These are phyloP conservation scores for Telenomus remus DNA, from an alignment of 1,140 invertebrate genomes.

Conservation along the genomic window DNA sequence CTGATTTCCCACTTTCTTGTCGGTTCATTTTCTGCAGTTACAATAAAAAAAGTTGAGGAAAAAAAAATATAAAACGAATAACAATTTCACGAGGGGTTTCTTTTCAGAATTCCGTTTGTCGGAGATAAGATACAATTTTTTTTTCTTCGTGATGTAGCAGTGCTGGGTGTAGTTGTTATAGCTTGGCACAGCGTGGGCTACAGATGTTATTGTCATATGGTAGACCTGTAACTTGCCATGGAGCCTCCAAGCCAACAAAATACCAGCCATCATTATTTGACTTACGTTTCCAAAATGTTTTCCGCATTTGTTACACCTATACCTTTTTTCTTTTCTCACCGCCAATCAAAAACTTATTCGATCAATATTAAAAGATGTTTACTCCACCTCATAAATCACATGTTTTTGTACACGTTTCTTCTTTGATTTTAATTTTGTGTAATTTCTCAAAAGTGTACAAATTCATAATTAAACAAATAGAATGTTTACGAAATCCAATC, in stretches of 20 bases:
- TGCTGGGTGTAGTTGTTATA: slow-evolving; percentile 55
- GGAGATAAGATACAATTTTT: slow-evolving; percentile 30
- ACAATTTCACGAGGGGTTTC: slow-evolving; percentile 1
- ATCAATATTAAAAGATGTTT: too few relatives aligned
- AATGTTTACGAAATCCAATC: too few relatives aligned
- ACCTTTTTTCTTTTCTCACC: neutral
- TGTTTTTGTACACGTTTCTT: too few relatives aligned
- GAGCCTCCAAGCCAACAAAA: slow-evolving; percentile 58
- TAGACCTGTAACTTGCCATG: slow-evolving; percentile 60
- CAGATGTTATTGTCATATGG: slow-evolving; percentile 72
- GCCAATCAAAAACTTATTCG: neutral
- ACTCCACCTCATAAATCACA: too few relatives aligned
- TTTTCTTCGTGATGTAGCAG: slow-evolving; percentile 57
- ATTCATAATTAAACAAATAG: too few relatives aligned
- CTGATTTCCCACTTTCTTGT: too few relatives aligned
- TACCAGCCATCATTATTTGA: slow-evolving; percentile 26
- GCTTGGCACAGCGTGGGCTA: slow-evolving; percentile 61
- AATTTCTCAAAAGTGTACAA: too few relatives aligned
- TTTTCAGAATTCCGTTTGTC: slow-evolving; percentile 1
- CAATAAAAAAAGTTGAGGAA: neutral
- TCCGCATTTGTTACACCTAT: neutral
- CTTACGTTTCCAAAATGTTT: slow-evolving; percentile 15
- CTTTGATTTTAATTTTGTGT: too few relatives aligned
- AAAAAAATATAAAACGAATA: neutral
- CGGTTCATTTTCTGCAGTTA: too few relatives aligned